Evolutionary conservation across 2,888 invertebrate genomes (phyloP).

Genomic region (Folsomia candida): DNA sequence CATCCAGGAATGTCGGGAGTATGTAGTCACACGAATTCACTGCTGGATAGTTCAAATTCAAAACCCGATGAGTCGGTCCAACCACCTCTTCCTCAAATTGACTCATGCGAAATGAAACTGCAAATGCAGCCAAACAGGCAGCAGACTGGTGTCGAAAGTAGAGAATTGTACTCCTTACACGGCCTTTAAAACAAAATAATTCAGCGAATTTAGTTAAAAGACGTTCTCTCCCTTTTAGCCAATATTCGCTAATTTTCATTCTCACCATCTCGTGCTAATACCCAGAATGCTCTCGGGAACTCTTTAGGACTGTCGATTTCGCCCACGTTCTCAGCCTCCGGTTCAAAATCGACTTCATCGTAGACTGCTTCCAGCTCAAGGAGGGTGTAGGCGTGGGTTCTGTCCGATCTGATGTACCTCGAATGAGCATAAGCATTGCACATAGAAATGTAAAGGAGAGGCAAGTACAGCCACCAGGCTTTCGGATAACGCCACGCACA

Average conservation of each 20-base stretch:
- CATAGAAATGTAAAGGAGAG: background rate
- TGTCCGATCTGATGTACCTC: background rate
- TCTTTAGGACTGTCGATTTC: background rate
- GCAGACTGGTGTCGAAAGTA: background rate
- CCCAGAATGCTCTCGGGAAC: background rate
- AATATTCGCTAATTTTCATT: no score
- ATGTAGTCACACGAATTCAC: background rate
- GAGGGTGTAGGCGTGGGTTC: background rate
- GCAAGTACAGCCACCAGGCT: background rate
- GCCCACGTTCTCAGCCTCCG: background rate
- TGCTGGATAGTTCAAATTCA: background rate
- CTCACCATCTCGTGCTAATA: background rate
- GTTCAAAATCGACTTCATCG: background rate
- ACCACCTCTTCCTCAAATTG: constrained; percentile 1
- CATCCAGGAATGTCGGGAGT: background rate
- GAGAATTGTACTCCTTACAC: background rate
- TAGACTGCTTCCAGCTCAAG: background rate
- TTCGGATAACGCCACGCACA: background rate
- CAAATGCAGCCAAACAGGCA: background rate
- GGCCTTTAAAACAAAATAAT: background rate
- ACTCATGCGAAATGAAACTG: background rate
- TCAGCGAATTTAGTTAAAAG: background rate
- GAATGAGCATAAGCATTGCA: constrained; percentile 8
- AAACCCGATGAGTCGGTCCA: background rate
- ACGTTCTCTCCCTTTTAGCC: background rate